Evolutionary conservation across 2,797 vertebrate species (phyloP).

Genomic region (Sardinella longiceps): DNA sequence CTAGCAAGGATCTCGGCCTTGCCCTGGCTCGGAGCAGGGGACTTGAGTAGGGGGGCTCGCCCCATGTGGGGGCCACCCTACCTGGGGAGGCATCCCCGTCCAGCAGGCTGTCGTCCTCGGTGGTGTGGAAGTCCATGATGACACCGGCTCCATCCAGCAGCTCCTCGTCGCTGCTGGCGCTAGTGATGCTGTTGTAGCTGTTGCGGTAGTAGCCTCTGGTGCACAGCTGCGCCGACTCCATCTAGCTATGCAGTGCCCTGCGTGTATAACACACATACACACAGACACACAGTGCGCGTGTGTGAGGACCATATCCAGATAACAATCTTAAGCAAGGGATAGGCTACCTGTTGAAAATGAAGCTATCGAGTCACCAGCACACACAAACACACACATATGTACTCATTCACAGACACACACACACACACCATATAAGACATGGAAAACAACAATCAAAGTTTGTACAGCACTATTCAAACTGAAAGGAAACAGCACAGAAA

Average conservation of each 20-base stretch:
- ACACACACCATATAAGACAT: background rate
- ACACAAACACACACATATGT: background rate
- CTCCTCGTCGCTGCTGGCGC: slow-evolving; percentile 98
- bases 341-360: background rate
- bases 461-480: background rate
- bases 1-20: background rate
- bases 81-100: slow-evolving; percentile 94
- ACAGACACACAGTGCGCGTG: background rate
- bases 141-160: slow-evolving; percentile 95
- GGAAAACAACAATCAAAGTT: background rate
- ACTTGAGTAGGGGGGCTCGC: background rate
- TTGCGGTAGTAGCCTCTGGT: slow-evolving; percentile 95
- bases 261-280: slow-evolving; percentile 37
- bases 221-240: slow-evolving; percentile 99
- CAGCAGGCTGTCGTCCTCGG: slow-evolving; percentile 96
- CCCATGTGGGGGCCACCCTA: slow-evolving; percentile 65
- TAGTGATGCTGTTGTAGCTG: slow-evolving; percentile 99
- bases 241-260: slow-evolving; percentile 88
- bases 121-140: slow-evolving; percentile 98
- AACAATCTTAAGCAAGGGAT: background rate
- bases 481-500: background rate
- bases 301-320: background rate
- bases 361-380: background rate
- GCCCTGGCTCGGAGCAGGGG: background rate
- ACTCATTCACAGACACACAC: background rate